These are phyloP conservation scores for Catharus ustulatus DNA, from an alignment of 2,797 vertebrate genomes.

Conservation along the genomic window DNA sequence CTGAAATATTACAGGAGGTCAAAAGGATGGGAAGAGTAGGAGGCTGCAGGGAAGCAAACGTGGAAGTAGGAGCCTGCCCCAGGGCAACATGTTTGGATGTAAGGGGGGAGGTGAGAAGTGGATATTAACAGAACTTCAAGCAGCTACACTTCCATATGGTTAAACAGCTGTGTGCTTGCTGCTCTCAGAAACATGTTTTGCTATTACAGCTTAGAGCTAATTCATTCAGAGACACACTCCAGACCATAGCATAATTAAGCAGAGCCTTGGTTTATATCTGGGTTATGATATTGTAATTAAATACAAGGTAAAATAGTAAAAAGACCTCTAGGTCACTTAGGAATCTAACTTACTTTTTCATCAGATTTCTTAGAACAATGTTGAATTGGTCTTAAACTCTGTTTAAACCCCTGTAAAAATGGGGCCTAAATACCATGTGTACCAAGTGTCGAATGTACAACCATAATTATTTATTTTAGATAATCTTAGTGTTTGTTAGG, in stretches of 20 bases:
- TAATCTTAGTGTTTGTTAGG: neutral
- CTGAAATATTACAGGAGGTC: neutral
- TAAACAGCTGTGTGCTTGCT: slow-evolving; percentile 49
- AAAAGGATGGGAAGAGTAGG: neutral
- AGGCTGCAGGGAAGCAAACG: neutral
- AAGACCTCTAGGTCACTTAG: neutral
- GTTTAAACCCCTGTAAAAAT: neutral
- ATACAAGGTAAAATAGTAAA: neutral
- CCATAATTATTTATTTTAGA: neutral
- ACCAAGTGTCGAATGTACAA: neutral
- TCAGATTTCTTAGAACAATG: neutral
- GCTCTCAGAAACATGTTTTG: neutral
- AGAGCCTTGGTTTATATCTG: neutral
- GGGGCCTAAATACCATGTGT: neutral
- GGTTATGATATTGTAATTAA: slow-evolving; percentile 22
- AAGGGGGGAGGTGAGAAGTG: slow-evolving; percentile 15
- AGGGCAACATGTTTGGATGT: neutral
- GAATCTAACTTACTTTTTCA: neutral
- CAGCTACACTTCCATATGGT: slow-evolving; percentile 42
- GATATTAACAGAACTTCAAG: neutral
- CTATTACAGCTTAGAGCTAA: neutral
- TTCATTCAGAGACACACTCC: neutral
- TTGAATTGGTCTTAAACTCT: neutral
- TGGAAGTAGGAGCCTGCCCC: neutral
- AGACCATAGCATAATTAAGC: neutral